Base-by-base conservation (phyloP, 1,140 invertebrate genomes). In the Agrilus planipennis region DNA sequence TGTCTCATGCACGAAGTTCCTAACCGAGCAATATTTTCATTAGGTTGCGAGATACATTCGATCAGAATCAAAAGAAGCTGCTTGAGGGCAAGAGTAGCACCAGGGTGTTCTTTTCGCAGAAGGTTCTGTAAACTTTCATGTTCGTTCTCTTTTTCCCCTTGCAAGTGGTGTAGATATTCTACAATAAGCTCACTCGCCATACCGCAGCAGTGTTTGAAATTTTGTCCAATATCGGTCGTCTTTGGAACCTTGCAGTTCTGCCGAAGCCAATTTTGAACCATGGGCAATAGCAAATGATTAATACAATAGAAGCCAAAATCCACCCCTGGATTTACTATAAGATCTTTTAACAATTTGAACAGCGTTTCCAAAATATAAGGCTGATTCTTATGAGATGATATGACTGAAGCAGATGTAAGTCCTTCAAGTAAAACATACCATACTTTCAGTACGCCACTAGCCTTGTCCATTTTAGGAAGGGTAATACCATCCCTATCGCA, bases 1-100 rank as follows among this genome's bases (percentile, higher is more conserved):
- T 93, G 89, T 51, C 89, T 79, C 31, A 93, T 79, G 59, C 90
- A 94, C 21, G 89, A 89, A 52, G 89, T 90, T n/a, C 89, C 89
- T 2, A 93, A 69, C 45, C 89, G 70, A 4, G 89, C 88, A 34
- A 93, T 81, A 22, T 79, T 77, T 63, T 93, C 90, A 44, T 80
- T 79, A 1, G 87, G 80, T 57, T 91, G 85, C 1, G 84, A 79
- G n/a, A 89, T 76, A 63, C 89, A 93, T 64, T 93, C 89, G 14
- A 86, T 81, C 53, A 92, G 72, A 12, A 93, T 80, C n/a, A 89
- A 62, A 32, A 93, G 70, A 19, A 89, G 65, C 61, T 91, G 87
- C 55, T 89, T 86, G 30, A 94, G 59, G 60, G 91, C 84, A 51
- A 91, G 65, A 18, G 82, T 84, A 1, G 77, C 73, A 29, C 78